phyloP scores from a whole-genome alignment of 37 sponge, comb jelly and placozoan species.

The Agelas oroides region DNA sequence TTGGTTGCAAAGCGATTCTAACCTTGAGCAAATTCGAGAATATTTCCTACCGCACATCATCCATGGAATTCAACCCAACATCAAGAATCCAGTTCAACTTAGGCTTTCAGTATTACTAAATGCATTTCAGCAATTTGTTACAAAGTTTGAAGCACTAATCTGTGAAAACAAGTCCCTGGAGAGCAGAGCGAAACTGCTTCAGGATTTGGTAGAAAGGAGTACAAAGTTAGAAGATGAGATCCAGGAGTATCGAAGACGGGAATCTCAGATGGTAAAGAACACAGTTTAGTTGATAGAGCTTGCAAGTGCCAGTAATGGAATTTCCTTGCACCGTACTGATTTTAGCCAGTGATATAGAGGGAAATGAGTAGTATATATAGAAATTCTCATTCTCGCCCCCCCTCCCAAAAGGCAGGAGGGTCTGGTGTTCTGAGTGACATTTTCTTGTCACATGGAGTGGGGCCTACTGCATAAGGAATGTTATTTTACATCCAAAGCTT shows the following conservation, averaged over 20 bases:
- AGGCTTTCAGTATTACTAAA: constrained; percentile 16
- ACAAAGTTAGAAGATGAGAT: not conserved
- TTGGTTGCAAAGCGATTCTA: not conserved
- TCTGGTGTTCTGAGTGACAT: too few relatives aligned
- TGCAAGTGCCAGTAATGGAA: too few relatives aligned
- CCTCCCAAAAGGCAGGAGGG: too few relatives aligned
- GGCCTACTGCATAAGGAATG: too few relatives aligned
- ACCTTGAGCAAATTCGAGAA: not conserved
- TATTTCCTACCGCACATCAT: constrained; percentile 6
- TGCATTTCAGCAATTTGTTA: constrained; percentile 6
- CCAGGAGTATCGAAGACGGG: not conserved
- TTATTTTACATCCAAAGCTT: too few relatives aligned
- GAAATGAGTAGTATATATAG: too few relatives aligned
- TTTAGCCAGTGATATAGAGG: too few relatives aligned
- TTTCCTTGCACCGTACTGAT: too few relatives aligned
- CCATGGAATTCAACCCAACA: not conserved
- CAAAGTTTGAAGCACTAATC: not conserved
- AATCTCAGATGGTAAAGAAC: too few relatives aligned
- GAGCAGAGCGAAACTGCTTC: not conserved
- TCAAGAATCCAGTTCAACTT: not conserved
- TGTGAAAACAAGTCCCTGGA: not conserved
- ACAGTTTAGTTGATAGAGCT: too few relatives aligned
- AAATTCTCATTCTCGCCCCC: too few relatives aligned
- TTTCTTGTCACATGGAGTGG: too few relatives aligned
- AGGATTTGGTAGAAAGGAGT: not conserved